Base-by-base conservation (phyloP, 2,113 vertebrate genomes). In the Colius striatus region DNA sequence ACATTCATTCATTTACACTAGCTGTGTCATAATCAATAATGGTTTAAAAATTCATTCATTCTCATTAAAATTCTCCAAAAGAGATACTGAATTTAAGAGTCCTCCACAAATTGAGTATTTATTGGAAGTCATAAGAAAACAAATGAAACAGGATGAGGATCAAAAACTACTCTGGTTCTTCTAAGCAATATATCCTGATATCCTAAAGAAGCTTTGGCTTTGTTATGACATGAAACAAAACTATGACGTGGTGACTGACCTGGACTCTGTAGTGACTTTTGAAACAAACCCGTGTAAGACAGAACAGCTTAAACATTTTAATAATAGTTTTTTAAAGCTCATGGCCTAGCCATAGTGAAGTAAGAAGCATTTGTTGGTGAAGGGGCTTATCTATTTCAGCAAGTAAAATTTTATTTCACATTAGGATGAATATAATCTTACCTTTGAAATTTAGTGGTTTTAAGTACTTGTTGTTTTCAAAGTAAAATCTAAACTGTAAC, bases 1-100 rank as follows among this genome's bases (percentile, higher is more conserved):
- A 94, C 95, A 90, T 79, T 94, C 77, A 92, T 96, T 66, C 29
- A 89, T 95, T 96, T 91, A 75, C n/a, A 90, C 74, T 67, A 78
- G 26, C 53, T 41, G 16, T 72, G 70, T 95, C 93, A 95, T 89
- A 92, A 93, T 91, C 62, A 73, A 72, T 94, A 91, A 51, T 17
- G 43, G 29, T 86, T 87, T 86, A 92, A 73, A 92, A 95, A 92
- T 73, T 74, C 38, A 89, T 87, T 91, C 36, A 13, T 82, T 89
- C 13, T 95, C 75, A 63, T 21, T 45, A 76, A 84, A 90, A 53
- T 93, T 95, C 48, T 70, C 8, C 29, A 77, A 84, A 96, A 6
- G 26, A 89, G 54, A 79, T 27, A 6, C 17, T 71, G 53, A 74
- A 73, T 63, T 22, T 68, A 73, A 77, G 23, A 75, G 60, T 90